phyloP scores from a whole-genome alignment of 2,797 vertebrate species.

The Ctenopoma multispine region DNA sequence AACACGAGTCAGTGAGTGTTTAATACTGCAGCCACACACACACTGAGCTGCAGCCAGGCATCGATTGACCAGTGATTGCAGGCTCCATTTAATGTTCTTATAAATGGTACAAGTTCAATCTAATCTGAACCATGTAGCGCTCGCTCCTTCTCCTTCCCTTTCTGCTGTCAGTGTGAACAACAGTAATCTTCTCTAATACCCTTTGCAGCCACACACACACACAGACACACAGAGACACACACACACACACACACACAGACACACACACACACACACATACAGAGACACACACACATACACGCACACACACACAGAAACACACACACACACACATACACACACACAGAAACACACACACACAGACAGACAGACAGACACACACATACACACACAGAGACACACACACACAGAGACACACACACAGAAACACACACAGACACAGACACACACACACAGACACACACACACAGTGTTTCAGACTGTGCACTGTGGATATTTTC shows the following conservation, averaged over 20 bases:
- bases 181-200: slow-evolving; percentile 62
- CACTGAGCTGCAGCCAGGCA: slow-evolving; percentile 30
- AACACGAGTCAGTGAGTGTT: background rate
- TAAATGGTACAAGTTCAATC: slow-evolving; percentile 74
- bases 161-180: slow-evolving; percentile 63
- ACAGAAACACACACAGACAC: too few species aligned
- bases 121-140: slow-evolving; percentile 62
- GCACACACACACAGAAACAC: too few species aligned
- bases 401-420: too few species aligned
- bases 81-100: slow-evolving; percentile 74
- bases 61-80: slow-evolving; percentile 67
- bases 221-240: slow-evolving; percentile 25
- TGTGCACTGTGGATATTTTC: background rate
- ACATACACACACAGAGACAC: too few species aligned
- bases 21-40: slow-evolving; percentile 36
- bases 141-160: slow-evolving; percentile 23
- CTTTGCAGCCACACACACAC: slow-evolving; percentile 47
- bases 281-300: too few species aligned
- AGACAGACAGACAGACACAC: too few species aligned
- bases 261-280: slow-evolving; percentile 9
- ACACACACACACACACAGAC: slow-evolving; percentile 12
- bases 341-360: too few species aligned
- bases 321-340: too few species aligned
- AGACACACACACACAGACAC: too few species aligned
- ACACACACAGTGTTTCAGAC: background rate